Percentiles rank a stretch among this genome's conserved stretches.
These are phyloP conservation scores for Sebastes minor DNA, from an alignment of 2,797 vertebrate species.

Conservation along the genomic window DNA sequence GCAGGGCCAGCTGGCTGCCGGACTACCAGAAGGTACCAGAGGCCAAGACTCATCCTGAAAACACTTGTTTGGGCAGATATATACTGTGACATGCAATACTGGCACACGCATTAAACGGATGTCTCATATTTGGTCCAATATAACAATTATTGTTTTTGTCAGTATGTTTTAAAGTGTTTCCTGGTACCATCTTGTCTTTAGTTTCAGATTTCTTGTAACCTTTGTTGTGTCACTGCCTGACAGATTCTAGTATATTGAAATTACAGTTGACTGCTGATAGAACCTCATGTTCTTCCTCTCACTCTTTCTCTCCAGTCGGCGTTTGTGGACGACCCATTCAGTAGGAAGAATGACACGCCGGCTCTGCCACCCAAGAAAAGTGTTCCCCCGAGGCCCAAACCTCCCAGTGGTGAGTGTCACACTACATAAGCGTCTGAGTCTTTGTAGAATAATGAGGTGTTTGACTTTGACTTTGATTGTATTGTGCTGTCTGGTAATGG, in stretches of 20 bases:
- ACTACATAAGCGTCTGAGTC: background rate
- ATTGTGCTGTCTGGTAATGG: background rate
- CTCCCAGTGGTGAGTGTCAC: slow-evolving; percentile 91
- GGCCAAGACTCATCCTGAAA: background rate
- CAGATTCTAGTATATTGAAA: background rate
- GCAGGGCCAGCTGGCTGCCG: slow-evolving; percentile 73
- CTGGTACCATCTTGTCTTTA: background rate
- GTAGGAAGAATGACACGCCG: slow-evolving; percentile 91
- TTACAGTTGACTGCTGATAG: background rate
- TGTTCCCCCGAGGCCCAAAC: slow-evolving; percentile 93
- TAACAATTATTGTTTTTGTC: too few species aligned
- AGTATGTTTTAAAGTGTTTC: background rate
- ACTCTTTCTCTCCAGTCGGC: slow-evolving; percentile 70
- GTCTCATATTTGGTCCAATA: too few species aligned
- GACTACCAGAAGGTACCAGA: slow-evolving; percentile 78
- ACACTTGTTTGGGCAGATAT: background rate
- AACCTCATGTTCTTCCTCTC: background rate
- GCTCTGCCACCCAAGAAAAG: slow-evolving; percentile 96
- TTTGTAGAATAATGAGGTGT: background rate
- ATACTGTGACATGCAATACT: background rate
- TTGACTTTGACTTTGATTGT: background rate
- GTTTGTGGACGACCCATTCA: slow-evolving; percentile 93
- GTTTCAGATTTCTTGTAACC: background rate
- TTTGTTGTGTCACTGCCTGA: background rate
- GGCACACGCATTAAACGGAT: background rate